Base-by-base conservation (phyloP, 1,140 invertebrate genomes). In the Eupeodes corollae region DNA sequence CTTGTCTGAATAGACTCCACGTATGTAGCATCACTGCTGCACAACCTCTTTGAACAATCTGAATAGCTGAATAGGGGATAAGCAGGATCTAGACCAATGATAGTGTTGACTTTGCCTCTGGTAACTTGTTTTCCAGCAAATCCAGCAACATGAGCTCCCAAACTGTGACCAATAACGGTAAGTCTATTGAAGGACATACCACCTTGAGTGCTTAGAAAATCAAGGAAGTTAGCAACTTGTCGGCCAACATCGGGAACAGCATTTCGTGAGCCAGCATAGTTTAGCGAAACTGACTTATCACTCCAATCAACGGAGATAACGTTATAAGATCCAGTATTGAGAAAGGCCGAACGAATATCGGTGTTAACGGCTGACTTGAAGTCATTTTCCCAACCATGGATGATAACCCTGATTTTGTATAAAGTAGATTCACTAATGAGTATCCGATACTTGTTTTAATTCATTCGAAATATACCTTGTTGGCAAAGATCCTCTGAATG, bases 231-330 rank as follows among this genome's bases (percentile, higher is more conserved):
- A 3, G 50, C 46, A 13, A 65, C 50, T 30, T 52, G 34, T 11
- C 26, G 31, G 15, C 51, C 54, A 6, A 61, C 47, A 12, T 46
- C 45, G 3, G 12, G 12, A 6, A 35, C 34, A 35, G 12, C 14
- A n/a, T 12, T 35, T 15, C 5, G 3, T 6, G 34, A 12, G 5
- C 12, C 12, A n/a, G 34, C 34, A 10, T 35, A 35, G 5, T 35
- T 15, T 10, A 12, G 12, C 14, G 12, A 26, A 26, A 26, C 14
- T 6, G 12, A n/a, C 34, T 15, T n/a, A 10, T 35, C 26, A 5
- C 48, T 47, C 70, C 73, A 76, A 48, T 75, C 71, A 0, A 75
- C 58, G 0, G 69, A 59, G 15, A 77, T 73, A 3, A 77, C 65
- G 44, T 78, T 77, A 8, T 56, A 56, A 37, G 75, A 67, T 11